Evolutionary conservation across 2,113 vertebrate species (phyloP).

Genomic region (Rhynchopsitta pachyrhyncha): DNA sequence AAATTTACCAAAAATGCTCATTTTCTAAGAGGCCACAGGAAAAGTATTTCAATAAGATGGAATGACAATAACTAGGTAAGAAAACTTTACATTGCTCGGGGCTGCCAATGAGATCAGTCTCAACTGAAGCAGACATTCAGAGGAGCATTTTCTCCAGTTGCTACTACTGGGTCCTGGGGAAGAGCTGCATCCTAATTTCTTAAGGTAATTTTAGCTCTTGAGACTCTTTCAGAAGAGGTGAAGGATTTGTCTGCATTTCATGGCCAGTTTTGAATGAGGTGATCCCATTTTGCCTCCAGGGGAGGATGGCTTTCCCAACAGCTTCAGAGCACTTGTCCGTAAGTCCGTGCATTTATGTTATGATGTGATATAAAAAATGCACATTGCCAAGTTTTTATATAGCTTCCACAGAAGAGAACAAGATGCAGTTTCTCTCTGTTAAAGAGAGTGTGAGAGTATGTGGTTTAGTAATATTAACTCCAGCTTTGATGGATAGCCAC

Average conservation of each 20-base stretch:
- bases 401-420: background rate
- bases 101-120: background rate
- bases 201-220: background rate
- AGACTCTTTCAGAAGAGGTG: background rate
- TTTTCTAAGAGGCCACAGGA: background rate
- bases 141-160: background rate
- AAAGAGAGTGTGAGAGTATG: background rate
- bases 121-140: background rate
- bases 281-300: background rate
- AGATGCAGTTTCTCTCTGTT: background rate
- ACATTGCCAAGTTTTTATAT: background rate
- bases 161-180: background rate
- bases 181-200: background rate
- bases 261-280: background rate
- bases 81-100: background rate
- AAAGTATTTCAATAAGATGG: background rate
- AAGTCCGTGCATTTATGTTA: background rate
- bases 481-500: background rate
- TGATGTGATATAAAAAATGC: background rate
- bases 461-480: background rate
- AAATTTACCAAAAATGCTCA: background rate
- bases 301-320: background rate
- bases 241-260: background rate
- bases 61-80: background rate
- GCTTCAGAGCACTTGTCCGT: background rate